A percentile compares a stretch with the other conserved stretches of the same genome.
phyloP scores from a whole-genome alignment of 2,888 invertebrate genomes.

The Pyrrhosoma nymphula region DNA sequence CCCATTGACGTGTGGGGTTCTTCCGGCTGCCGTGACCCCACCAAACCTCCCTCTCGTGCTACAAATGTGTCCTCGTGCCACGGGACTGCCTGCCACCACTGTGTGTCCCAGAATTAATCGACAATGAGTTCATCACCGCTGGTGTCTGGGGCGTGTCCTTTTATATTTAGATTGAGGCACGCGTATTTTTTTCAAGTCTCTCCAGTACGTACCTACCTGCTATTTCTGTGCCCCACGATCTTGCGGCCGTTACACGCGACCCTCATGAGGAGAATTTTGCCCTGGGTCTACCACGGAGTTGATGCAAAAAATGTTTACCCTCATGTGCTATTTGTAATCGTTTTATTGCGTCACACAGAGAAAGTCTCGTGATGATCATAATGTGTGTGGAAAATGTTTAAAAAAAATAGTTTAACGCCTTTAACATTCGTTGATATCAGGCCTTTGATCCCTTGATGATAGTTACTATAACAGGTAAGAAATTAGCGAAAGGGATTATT shows the following conservation, averaged over 20 bases:
- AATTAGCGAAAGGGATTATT: too few species aligned
- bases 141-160: neutral
- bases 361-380: too few species aligned
- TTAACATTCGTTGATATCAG: too few species aligned
- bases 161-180: neutral
- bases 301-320: too few species aligned
- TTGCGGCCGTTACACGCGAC: neutral
- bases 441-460: too few species aligned
- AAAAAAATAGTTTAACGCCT: too few species aligned
- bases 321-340: too few species aligned
- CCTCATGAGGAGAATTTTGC: too few species aligned
- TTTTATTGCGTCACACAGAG: too few species aligned
- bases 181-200: neutral
- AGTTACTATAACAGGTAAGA: too few species aligned
- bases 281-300: too few species aligned
- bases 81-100: neutral
- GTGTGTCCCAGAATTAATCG: neutral
- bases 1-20: neutral
- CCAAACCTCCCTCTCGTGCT: neutral
- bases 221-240: neutral
- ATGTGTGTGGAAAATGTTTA: too few species aligned
- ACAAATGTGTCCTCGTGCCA: neutral
- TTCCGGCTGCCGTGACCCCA: neutral
- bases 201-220: neutral
- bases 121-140: neutral